Evolutionary conservation across 2,888 invertebrate genomes (phyloP).

Genomic region (Empis stercorea): DNA sequence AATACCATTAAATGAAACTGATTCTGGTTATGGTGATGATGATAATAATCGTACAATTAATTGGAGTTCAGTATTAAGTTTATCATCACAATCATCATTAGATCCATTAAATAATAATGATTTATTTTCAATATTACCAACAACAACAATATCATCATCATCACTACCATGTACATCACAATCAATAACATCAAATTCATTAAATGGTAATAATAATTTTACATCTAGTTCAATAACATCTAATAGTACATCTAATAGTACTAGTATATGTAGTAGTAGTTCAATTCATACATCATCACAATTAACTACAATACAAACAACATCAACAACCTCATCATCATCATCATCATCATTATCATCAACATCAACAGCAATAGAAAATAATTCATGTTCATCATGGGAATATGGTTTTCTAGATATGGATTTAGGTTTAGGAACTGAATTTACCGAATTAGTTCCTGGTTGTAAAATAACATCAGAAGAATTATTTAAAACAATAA

Average conservation of each 20-base stretch:
- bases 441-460: constrained; percentile 40
- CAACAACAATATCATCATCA: constrained; percentile 25
- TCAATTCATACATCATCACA: not conserved
- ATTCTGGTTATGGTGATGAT: constrained; percentile 65
- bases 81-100: constrained; percentile 73
- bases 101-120: constrained; percentile 73
- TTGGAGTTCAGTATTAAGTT: constrained; percentile 81
- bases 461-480: constrained; percentile 42
- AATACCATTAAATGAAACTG: constrained; percentile 39
- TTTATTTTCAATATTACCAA: constrained; percentile 39
- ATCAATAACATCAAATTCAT: constrained; percentile 5
- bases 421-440: constrained; percentile 39
- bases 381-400: constrained; percentile 28
- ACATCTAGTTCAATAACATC: constrained; percentile 6
- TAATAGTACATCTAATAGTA: no score
- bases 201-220: not conserved
- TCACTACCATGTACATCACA: constrained; percentile 23
- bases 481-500: constrained; percentile 38
- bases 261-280: constrained; percentile 5
- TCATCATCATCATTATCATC: constrained; percentile 28
- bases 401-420: constrained; percentile 35
- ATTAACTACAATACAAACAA: constrained; percentile 16
- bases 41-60: constrained; percentile 69
- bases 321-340: constrained; percentile 31
- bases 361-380: constrained; percentile 28